A percentile compares a stretch with the other conserved stretches of the same genome.
Conservation (phyloP, 2,888 invertebrate genomes). For the Harmothoe impar region DNA sequence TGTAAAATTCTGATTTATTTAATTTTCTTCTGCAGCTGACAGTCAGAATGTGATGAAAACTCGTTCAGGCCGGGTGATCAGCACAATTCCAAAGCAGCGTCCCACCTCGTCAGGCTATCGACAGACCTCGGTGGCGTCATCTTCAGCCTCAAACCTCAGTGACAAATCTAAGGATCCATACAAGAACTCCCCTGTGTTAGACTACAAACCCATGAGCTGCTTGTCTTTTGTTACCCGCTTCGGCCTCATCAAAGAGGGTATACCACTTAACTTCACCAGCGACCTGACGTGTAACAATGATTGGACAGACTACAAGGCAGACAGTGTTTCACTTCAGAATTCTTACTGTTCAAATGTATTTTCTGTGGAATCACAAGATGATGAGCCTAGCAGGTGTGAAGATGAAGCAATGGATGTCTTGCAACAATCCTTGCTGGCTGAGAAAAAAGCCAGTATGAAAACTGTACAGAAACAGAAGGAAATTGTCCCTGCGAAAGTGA, state of each 20-base stretch:
- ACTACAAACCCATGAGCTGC: conserved; percentile 73
- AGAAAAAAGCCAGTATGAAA: too few relatives aligned
- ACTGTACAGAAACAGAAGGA: too few relatives aligned
- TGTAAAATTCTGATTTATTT: too few relatives aligned
- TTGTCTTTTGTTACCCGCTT: conserved; percentile 77
- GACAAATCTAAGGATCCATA: background rate
- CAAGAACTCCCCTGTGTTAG: conserved; percentile 53
- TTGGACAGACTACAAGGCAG: background rate
- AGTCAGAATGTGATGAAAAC: conserved; percentile 77
- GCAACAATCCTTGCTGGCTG: background rate
- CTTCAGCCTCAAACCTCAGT: background rate
- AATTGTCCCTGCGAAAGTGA: too few relatives aligned
- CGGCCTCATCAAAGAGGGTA: conserved; percentile 72
- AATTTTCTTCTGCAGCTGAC: conserved; percentile 72
- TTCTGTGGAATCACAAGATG: background rate
- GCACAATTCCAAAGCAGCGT: conserved; percentile 58
- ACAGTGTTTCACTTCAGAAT: background rate
- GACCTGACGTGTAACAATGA: background rate
- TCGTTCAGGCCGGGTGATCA: conserved; percentile 77
- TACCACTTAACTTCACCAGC: conserved; percentile 53
- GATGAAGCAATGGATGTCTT: background rate
- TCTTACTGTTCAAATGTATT: background rate
- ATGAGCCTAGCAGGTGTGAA: background rate
- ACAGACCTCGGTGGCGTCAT: background rate
- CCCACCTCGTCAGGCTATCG: background rate